Conservation (phyloP, 1,140 invertebrate species). For the Palaemon carinicauda region DNA sequence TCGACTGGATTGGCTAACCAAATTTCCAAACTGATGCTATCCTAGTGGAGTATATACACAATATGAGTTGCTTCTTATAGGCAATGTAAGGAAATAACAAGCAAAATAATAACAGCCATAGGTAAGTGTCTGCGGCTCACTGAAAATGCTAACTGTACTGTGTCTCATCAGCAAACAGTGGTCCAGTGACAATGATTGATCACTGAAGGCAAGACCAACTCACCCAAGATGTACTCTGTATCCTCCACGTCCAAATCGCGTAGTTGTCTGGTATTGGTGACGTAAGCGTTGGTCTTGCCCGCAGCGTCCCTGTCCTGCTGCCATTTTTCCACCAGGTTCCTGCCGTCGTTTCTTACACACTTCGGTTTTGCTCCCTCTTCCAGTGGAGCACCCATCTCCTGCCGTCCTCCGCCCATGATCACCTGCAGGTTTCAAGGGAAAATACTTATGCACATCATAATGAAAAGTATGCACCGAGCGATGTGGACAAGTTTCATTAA, state of each 20-base stretch:
- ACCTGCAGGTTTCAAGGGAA: slow-evolving; percentile 6
- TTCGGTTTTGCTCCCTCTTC: neutral
- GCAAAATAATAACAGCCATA: too few species aligned
- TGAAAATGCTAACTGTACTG: too few species aligned
- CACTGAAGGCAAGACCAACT: slow-evolving; percentile 59
- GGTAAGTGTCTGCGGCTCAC: too few species aligned
- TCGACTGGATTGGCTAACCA: too few species aligned
- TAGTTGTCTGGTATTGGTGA: slow-evolving; percentile 70
- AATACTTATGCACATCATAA: too few species aligned
- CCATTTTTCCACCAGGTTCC: slow-evolving; percentile 71
- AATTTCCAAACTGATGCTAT: too few species aligned
- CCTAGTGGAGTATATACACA: too few species aligned
- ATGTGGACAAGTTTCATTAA: neutral
- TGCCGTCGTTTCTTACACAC: slow-evolving; percentile 69
- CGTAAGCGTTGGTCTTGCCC: slow-evolving; percentile 74
- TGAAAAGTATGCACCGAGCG: neutral
- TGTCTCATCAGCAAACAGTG: too few species aligned
- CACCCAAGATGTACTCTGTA: slow-evolving; percentile 76
- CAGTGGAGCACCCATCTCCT: slow-evolving; percentile 22
- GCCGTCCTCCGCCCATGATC: slow-evolving; percentile 49
- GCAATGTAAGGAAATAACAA: too few species aligned
- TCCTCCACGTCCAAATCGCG: slow-evolving; percentile 66
- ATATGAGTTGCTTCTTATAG: too few species aligned
- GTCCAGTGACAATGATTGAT: too few species aligned
- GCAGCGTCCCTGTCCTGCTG: slow-evolving; percentile 70